A percentile compares a stretch with the other conserved stretches of the same genome.
These are phyloP conservation scores for Tachina lurida DNA, from an alignment of 2,888 invertebrate genomes.

Conservation along the genomic window DNA sequence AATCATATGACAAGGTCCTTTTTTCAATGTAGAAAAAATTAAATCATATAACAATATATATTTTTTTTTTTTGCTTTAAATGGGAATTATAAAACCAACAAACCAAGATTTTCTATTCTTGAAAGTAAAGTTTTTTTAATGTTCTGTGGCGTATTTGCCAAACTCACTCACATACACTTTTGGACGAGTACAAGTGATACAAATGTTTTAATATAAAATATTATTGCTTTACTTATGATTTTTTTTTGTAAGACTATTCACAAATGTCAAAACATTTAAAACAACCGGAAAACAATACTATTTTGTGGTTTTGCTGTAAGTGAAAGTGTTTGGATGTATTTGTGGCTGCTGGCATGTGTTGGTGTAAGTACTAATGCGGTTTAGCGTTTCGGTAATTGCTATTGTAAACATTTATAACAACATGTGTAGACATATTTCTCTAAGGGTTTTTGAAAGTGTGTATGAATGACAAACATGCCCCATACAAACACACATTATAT, in stretches of 20 bases:
- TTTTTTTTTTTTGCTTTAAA: background rate
- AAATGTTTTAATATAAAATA: background rate
- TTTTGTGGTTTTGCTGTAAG: slow-evolving; percentile 9
- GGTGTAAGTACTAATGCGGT: slow-evolving; percentile 42
- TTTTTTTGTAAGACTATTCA: background rate
- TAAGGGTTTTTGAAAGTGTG: background rate
- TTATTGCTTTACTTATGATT: background rate
- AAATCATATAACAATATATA: too few relatives aligned
- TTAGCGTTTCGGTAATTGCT: slow-evolving; percentile 62
- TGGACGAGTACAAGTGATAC: background rate
- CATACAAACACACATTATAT: background rate
- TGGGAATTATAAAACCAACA: slow-evolving; percentile 11
- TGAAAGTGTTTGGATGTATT: background rate
- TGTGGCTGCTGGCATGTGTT: background rate
- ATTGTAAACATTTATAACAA: slow-evolving; percentile 64
- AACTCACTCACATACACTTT: background rate
- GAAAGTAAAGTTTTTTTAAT: background rate
- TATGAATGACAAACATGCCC: background rate
- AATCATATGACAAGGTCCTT: slow-evolving; percentile 25
- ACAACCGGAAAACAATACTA: slow-evolving; percentile 31
- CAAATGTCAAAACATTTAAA: slow-evolving; percentile 55
- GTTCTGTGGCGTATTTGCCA: background rate
- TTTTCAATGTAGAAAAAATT: background rate
- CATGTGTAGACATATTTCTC: slow-evolving; percentile 34
- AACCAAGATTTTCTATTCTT: background rate